These are phyloP conservation scores for Trematocara macrostoma DNA, from an alignment of 2,113 vertebrate species.

Conservation along the genomic window DNA sequence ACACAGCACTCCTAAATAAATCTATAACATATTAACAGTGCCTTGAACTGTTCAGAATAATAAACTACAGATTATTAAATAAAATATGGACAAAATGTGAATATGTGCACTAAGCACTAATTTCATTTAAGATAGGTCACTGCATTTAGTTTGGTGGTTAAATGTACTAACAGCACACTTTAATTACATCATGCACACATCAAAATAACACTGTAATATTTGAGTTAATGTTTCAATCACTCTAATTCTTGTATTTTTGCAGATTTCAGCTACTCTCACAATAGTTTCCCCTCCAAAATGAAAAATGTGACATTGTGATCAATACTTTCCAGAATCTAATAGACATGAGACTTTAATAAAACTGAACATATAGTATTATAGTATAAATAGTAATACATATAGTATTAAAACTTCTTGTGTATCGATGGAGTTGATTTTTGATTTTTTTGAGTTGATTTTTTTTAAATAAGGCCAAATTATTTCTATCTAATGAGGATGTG, in stretches of 20 bases:
- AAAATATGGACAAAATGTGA: background rate
- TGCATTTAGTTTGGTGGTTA: background rate
- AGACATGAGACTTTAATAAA: background rate
- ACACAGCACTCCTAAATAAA: accelerated
- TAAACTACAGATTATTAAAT: background rate
- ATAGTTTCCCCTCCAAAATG: background rate
- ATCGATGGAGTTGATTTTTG: accelerated
- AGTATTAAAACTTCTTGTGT: accelerated
- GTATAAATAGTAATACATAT: background rate
- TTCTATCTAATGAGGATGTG: background rate
- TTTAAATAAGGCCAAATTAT: accelerated
- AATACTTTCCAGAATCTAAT: background rate
- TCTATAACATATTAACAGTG: background rate
- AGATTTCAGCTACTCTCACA: accelerated
- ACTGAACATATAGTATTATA: background rate
- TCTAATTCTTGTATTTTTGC: background rate
- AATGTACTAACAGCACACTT: background rate
- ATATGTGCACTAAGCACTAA: background rate
- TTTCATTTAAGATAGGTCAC: background rate
- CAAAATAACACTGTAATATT: accelerated
- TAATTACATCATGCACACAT: background rate
- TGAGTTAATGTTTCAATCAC: background rate
- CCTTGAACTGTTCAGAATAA: accelerated
- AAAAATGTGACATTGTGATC: background rate
- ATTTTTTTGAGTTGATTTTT: too few species aligned